Evolutionary conservation across 2,797 vertebrate genomes (phyloP).

Genomic region (Tangara arthus): DNA sequence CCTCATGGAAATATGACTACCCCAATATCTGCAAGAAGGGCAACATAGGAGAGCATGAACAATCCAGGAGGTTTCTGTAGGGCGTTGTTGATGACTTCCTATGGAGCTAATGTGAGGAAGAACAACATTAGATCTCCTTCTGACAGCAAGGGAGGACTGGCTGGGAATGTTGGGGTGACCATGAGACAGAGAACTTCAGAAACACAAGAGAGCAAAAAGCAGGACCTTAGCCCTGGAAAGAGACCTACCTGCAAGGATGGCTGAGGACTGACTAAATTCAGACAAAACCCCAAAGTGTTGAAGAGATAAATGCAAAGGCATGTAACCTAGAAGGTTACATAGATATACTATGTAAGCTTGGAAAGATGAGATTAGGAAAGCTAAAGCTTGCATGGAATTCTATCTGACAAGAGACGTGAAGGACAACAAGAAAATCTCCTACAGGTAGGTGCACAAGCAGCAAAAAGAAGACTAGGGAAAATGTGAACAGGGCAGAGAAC

Average conservation of each 20-base stretch:
- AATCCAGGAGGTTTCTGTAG: not conserved
- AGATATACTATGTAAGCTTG: not conserved
- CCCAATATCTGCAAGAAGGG: not conserved
- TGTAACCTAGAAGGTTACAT: not conserved
- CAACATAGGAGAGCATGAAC: not conserved
- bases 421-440: not conserved
- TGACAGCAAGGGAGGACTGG: not conserved
- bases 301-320: not conserved
- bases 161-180: not conserved
- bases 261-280: not conserved
- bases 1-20: not conserved
- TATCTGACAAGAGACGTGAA: not conserved
- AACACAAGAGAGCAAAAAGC: not conserved
- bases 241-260: not conserved
- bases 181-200: not conserved
- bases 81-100: not conserved
- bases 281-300: not conserved
- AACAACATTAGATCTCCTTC: not conserved
- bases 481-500: not conserved
- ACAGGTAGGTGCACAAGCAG: not conserved
- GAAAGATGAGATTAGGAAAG: not conserved
- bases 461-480: not conserved
- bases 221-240: not conserved
- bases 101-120: not conserved
- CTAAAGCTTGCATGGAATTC: not conserved